Base-by-base conservation (phyloP, 2,888 invertebrate genomes). In the Amiota communis region DNA sequence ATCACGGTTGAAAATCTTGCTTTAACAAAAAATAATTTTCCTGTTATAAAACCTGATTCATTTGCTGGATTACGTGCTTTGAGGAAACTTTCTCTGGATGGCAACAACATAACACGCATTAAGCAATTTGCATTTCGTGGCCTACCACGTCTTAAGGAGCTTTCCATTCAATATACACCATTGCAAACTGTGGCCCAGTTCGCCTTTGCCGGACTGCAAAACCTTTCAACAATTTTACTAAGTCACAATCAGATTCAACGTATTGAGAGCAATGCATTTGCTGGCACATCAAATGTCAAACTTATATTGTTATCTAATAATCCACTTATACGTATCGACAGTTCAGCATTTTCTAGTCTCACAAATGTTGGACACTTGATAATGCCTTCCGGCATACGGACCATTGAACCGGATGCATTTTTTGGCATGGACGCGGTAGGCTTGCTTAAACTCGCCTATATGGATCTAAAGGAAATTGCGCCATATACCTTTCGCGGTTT, bases 111-210 rank as follows among this genome's bases (percentile, higher is more conserved):
- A 79, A 93, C 94, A 70, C 92, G 93, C 76, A 95, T 97, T 81
- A 93, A 95, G 82, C 95, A 95, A 70, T 96, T 96, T 88, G 95
- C 97, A 71, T 97, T 98, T 89, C 93, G 95, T 47, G 96, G 96
- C 11, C 90, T 97, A 71, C 93, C 93, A 6, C 92, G 94, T 13
- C 92, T 98, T 9, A 92, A 92, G 84, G 95, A 93, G 86, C 92
- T 96, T 57, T 95, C 95, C 80, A 95, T 98, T 79, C 96, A 96
- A 86, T 94, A 96, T 83, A 97, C 97, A 12, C 95, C 95, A 2
- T 91, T 98, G 71, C 92, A 93, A 69, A 93, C 93, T 48, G 94
- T 97, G 72, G 94, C 96, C 56, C 94, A 95, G 72, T 95, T 95
- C 86, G 94, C 97, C 13, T 96, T 98, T 87, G 94, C 96, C 59